phyloP scores from a whole-genome alignment of 2,888 invertebrate genomes.

The Perdita meconis region DNA sequence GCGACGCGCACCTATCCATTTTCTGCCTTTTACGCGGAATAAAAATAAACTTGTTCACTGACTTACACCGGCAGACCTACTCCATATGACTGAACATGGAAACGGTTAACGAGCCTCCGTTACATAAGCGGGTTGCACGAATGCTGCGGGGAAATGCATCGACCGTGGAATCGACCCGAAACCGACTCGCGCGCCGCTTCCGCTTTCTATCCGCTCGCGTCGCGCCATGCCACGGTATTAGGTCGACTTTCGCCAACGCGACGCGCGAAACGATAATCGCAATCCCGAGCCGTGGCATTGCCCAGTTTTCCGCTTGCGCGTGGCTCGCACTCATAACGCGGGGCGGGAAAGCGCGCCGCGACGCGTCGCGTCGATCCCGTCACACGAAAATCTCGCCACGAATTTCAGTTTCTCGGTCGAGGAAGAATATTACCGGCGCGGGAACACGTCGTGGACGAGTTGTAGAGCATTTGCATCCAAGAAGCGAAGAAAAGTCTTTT shows the following conservation, averaged over 20 bases:
- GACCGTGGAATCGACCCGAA: not conserved
- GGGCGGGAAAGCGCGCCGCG: not conserved
- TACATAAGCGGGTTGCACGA: constrained; percentile 18
- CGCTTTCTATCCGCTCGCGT: constrained; percentile 42
- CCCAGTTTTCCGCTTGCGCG: not conserved
- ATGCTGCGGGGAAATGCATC: constrained; percentile 15
- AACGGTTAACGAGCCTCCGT: not conserved
- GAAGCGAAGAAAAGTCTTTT: too few species aligned
- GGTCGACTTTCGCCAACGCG: constrained; percentile 39
- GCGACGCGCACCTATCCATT: too few species aligned
- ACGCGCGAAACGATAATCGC: constrained; percentile 24
- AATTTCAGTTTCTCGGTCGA: not conserved
- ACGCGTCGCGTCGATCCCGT: too few species aligned
- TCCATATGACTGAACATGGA: too few species aligned
- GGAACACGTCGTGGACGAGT: constrained; percentile 2
- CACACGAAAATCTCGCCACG: not conserved
- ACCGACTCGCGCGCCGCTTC: constrained; percentile 5
- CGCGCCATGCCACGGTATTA: constrained; percentile 29
- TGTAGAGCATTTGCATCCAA: too few species aligned
- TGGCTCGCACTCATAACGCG: not conserved
- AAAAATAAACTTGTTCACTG: too few species aligned
- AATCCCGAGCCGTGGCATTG: constrained; percentile 8
- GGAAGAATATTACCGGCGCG: not conserved
- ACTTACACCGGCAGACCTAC: too few species aligned
- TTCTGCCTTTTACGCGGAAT: too few species aligned